Evolutionary conservation across 2,888 invertebrate genomes (phyloP), one percentile per base, ranked within the genome.

Genomic region (Nomada hirtipes): DNA sequence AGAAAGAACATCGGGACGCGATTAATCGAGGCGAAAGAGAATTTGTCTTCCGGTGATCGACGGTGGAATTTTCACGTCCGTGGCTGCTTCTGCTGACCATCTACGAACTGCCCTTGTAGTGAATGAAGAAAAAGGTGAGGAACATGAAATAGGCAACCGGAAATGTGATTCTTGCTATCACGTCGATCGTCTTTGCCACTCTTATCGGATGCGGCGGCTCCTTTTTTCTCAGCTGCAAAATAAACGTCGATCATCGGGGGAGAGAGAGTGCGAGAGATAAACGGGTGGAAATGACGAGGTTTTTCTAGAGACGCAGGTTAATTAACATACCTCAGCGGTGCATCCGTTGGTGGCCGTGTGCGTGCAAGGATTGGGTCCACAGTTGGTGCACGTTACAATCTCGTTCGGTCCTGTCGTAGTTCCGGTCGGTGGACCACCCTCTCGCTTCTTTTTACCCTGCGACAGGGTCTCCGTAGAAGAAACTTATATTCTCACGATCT

Each of bases 61-160:
- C 23, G 63, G 55, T 59, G 53, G 53, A 53, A 53, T 76, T 15
- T 23, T 23, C 29, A 23, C 47, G 69, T 26, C 18, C 57, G 57
- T 70, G 36, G 47, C 47, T 59, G 63, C 23, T 44, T 4, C 53
- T 2, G 72, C 50, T 74, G 83, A 60, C 63, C 69, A 55, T 95
- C 95, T 96, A 96, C 94, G 96, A 96, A 94, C 97, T 97, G 95
- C 97, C 97, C 94, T 97, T 98, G 95, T 98, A 98, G 95, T 98
- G 98, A 93, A 98, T 97, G 95, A 98, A 98, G 96, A 98, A 98
- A 95, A 98, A 98, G 94, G 98, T 97, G 92, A 98, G 96, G 95
- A 98, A 98, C 94, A 98, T 96, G 93, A 98, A 97, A 95, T 98
- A 98, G 93, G 98, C 98, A 91, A 97, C 96, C 90, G 98, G 98